These are phyloP conservation scores for Ormyrus nitidulus DNA, from an alignment of 2,888 invertebrate species.

Conservation along the genomic window DNA sequence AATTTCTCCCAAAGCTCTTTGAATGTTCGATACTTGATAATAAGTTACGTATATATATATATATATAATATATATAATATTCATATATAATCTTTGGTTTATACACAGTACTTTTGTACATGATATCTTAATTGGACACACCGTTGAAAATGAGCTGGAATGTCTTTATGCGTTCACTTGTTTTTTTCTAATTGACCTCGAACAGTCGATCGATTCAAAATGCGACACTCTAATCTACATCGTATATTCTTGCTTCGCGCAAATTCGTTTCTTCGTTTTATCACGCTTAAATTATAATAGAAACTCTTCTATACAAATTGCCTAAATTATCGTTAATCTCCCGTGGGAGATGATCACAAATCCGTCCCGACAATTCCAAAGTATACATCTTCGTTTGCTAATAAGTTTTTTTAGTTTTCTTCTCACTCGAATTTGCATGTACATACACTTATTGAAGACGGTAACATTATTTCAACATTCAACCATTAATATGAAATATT, in stretches of 20 bases:
- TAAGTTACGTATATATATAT: constrained; percentile 40
- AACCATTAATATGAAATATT: constrained; percentile 13
- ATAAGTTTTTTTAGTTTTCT: constrained; percentile 14
- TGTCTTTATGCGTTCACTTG: constrained; percentile 31
- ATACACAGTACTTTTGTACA: constrained; percentile 55
- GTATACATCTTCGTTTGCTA: constrained; percentile 33
- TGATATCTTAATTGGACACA: constrained; percentile 52
- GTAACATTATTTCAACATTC: constrained; percentile 18
- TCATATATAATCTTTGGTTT: constrained; percentile 50
- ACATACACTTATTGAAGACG: constrained; percentile 11
- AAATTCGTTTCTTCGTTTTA: constrained; percentile 1
- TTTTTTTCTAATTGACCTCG: constrained; percentile 31
- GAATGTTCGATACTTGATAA: constrained; percentile 36
- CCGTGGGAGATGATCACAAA: constrained; percentile 54
- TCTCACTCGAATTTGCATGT: background rate
- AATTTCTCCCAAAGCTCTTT: constrained; percentile 41
- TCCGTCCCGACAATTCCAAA: constrained; percentile 53
- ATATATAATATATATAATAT: constrained; percentile 4
- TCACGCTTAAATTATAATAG: constrained; percentile 16
- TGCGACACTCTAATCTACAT: background rate
- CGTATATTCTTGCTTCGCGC: background rate
- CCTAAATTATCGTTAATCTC: constrained; percentile 47
- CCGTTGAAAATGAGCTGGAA: constrained; percentile 44
- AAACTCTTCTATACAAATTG: constrained; percentile 51
- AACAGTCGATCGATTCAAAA: constrained; percentile 11